A percentile compares a stretch with the other conserved stretches of the same genome.
Conservation (phyloP, 1,140 invertebrate genomes). For the Globodera rostochiensis region DNA sequence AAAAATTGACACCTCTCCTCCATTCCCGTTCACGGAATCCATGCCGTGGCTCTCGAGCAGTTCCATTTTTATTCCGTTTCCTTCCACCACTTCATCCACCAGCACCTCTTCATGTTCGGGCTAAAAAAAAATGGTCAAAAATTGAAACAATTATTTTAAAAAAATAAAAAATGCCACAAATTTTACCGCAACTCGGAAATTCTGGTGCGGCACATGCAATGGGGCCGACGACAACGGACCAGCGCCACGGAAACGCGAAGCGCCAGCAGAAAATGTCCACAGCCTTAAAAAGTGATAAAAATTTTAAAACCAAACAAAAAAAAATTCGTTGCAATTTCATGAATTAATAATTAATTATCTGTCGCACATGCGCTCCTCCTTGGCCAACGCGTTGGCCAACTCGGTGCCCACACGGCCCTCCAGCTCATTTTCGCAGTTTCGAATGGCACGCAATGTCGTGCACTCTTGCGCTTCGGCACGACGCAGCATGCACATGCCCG, state of each 20-base stretch:
- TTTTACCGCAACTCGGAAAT: no score
- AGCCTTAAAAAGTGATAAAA: neutral
- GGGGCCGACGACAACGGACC: no score
- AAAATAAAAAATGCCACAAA: no score
- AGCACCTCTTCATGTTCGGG: neutral
- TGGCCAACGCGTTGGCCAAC: neutral
- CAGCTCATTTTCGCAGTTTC: slow-evolving; percentile 32
- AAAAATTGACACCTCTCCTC: neutral
- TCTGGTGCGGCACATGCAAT: no score
- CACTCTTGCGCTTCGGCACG: neutral
- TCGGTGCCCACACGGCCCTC: slow-evolving; percentile 12
- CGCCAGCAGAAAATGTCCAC: neutral
- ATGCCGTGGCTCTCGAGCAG: neutral
- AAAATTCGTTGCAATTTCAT: neutral
- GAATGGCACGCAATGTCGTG: slow-evolving; percentile 30
- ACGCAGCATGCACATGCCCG: slow-evolving; percentile 6
- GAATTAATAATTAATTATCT: no score
- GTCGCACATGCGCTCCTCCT: neutral
- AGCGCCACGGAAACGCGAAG: neutral
- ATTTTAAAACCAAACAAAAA: no score
- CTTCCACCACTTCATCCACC: neutral
- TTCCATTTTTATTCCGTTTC: slow-evolving; percentile 1
- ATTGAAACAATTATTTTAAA: no score
- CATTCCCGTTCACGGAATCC: neutral
- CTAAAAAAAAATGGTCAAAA: neutral